These are phyloP conservation scores for Lynx canadensis DNA, from an alignment of 2,113 vertebrate species.

Conservation along the genomic window DNA sequence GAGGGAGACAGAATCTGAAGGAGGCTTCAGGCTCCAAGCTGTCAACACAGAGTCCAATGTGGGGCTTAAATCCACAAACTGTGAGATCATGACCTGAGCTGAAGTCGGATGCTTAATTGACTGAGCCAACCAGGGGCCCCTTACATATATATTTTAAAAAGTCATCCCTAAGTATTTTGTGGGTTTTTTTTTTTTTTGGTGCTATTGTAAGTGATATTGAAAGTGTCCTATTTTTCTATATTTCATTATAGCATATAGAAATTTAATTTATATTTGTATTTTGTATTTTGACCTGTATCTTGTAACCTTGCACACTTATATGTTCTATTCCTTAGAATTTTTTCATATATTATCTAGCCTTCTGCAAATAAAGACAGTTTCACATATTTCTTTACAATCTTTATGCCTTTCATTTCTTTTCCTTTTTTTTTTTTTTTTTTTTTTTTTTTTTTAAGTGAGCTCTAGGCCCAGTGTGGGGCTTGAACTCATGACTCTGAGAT, in stretches of 20 bases:
- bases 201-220: neutral
- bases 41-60: no score
- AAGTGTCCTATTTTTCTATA: neutral
- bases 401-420: neutral
- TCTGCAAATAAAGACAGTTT: slow-evolving; percentile 17
- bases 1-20: no score
- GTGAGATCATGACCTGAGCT: no score
- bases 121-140: no score
- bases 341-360: neutral
- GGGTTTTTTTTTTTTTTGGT: neutral
- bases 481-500: neutral
- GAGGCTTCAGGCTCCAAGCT: no score
- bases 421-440: neutral
- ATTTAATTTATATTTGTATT: slow-evolving; percentile 28
- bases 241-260: neutral
- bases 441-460: neutral
- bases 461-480: neutral
- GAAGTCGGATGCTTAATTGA: no score
- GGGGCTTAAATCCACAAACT: no score
- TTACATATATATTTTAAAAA: neutral
- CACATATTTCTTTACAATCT: neutral
- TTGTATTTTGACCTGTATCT: neutral
- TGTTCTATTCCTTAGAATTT: neutral
- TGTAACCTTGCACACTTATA: neutral
- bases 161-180: neutral